A percentile compares a stretch with the other conserved stretches of the same genome.
Conservation (phyloP, 1,140 invertebrate species). For the Mylabris phalerata region DNA sequence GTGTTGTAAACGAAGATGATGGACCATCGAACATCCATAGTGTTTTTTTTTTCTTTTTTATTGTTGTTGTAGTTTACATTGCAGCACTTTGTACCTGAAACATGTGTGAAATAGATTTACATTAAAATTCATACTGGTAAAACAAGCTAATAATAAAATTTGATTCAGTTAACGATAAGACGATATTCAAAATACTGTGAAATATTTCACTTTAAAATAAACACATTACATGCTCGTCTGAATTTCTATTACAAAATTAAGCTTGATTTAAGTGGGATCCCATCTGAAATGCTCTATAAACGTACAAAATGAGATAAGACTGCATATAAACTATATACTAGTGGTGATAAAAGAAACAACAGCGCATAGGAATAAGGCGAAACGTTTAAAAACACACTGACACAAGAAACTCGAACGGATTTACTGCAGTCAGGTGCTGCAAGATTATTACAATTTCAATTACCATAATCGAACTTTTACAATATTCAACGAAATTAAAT, state of each 20-base stretch:
- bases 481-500: no score
- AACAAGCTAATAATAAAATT: not conserved
- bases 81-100: conserved; percentile 31
- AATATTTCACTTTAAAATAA: conserved; percentile 10
- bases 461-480: no score
- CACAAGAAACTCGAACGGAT: no score
- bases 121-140: conserved; percentile 3
- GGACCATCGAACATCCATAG: conserved; percentile 37
- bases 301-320: not conserved
- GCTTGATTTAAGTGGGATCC: conserved; percentile 7
- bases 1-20: conserved; percentile 23
- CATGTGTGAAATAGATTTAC: conserved; percentile 1
- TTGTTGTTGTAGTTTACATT: conserved; percentile 34
- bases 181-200: no score
- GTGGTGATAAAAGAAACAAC: no score
- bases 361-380: no score
- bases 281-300: conserved; percentile 2
- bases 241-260: conserved; percentile 17
- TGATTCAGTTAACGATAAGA: no score
- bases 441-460: no score
- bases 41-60: conserved; percentile 5
- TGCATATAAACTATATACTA: no score
- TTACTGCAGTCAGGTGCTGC: no score
- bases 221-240: conserved; percentile 13
- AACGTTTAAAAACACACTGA: no score